Evolutionary conservation across 2,888 invertebrate species (phyloP).

Genomic region (Spilarctia lutea): DNA sequence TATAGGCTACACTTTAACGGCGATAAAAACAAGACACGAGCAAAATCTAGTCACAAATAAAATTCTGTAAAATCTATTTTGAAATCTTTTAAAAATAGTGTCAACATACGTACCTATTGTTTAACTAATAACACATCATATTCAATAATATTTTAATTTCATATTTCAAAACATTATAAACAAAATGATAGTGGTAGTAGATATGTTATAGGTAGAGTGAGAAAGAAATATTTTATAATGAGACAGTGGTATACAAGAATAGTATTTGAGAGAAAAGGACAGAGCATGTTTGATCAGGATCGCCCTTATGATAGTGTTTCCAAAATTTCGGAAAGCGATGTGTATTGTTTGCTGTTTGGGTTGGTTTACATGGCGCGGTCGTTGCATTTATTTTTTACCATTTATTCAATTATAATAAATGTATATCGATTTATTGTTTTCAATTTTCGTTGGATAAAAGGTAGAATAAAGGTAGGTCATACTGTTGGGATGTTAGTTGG

Average conservation of each 20-base stretch:
- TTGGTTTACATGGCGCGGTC: constrained; percentile 67
- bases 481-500: no score
- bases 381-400: neutral
- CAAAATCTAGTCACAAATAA: no score
- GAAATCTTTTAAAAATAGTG: no score
- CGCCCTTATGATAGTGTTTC: constrained; percentile 86
- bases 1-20: no score
- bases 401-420: neutral
- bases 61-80: no score
- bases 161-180: constrained; percentile 61
- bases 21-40: no score
- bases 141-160: neutral
- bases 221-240: constrained; percentile 43
- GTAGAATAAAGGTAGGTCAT: no score
- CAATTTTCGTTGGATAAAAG: neutral
- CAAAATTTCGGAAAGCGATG: constrained; percentile 84
- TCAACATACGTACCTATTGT: no score
- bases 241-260: constrained; percentile 43
- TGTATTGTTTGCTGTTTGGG: constrained; percentile 72
- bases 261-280: constrained; percentile 58
- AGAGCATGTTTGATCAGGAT: constrained; percentile 71
- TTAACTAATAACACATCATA: neutral
- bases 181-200: constrained; percentile 67
- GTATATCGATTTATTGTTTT: neutral
- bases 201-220: constrained; percentile 49